These are phyloP conservation scores for Oceanodroma tethys DNA, from an alignment of 2,113 vertebrate genomes.

Conservation along the genomic window DNA sequence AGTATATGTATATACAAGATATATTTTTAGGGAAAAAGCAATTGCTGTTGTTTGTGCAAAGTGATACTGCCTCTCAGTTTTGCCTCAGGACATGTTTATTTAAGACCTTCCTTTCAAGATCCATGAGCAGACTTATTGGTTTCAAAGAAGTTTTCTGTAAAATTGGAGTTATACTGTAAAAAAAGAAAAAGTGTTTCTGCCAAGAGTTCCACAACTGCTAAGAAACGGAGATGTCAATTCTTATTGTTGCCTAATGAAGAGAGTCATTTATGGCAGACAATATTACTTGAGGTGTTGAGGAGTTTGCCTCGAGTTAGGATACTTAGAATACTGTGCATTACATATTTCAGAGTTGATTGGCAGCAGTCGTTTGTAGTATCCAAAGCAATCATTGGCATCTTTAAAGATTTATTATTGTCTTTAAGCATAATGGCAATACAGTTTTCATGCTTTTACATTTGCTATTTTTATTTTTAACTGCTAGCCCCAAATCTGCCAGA, in stretches of 20 bases:
- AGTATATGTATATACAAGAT: not conserved
- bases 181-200: not conserved
- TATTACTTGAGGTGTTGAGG: slow-evolving; percentile 53
- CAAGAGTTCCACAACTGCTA: slow-evolving; percentile 1
- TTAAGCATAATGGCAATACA: slow-evolving; percentile 76
- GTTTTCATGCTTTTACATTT: slow-evolving; percentile 78
- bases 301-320: slow-evolving; percentile 51
- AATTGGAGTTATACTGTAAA: not conserved
- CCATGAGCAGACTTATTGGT: not conserved
- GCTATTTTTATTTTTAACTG: slow-evolving; percentile 81
- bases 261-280: slow-evolving; percentile 39
- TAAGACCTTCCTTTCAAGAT: slow-evolving; percentile 18
- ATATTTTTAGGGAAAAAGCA: not conserved
- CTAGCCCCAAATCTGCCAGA: slow-evolving; percentile 81
- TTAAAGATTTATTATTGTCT: slow-evolving; percentile 78
- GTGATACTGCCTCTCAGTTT: not conserved
- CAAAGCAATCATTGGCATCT: slow-evolving; percentile 64
- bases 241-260: slow-evolving; percentile 15
- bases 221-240: slow-evolving; percentile 10
- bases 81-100: not conserved
- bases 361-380: slow-evolving; percentile 75
- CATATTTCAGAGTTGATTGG: slow-evolving; percentile 66
- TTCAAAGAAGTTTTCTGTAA: slow-evolving; percentile 29
- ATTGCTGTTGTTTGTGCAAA: not conserved
- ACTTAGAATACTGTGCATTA: slow-evolving; percentile 11